Conservation (phyloP, 2,797 vertebrate genomes). For the Artibeus lituratus region DNA sequence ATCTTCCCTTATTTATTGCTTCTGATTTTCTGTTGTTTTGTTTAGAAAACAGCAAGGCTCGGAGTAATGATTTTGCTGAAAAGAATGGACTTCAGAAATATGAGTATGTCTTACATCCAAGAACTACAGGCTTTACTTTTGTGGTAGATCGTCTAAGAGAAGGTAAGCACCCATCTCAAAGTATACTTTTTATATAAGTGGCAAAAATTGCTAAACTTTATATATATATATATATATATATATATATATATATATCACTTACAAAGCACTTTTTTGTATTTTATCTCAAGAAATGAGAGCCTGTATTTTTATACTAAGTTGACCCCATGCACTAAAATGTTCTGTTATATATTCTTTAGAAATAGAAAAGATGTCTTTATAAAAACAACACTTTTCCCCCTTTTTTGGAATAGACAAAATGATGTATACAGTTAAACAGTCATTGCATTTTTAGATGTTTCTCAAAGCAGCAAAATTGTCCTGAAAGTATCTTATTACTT, state of each 20-base stretch:
- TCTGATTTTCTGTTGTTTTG: conserved; percentile 55
- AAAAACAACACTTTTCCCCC: neutral
- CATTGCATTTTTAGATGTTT: conserved; percentile 20
- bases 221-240: too few relatives aligned
- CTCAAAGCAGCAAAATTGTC: neutral
- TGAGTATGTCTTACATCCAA: conserved; percentile 94
- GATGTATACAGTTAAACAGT: neutral
- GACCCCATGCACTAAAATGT: neutral
- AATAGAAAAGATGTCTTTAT: neutral
- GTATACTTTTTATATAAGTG: neutral
- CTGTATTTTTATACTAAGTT: neutral
- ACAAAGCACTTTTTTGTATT: neutral
- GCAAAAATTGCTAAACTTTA: neutral
- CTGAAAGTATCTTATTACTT: neutral
- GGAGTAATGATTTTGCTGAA: conserved; percentile 91
- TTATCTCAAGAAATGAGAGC: neutral
- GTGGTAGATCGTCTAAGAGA: conserved; percentile 92
- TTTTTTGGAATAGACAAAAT: neutral
- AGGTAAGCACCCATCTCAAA: conserved; percentile 85
- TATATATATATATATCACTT: neutral
- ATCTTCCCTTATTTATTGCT: neutral
- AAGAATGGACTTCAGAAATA: conserved; percentile 91
- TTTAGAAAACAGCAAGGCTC: conserved; percentile 91
- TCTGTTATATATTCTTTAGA: neutral
- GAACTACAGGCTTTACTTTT: conserved; percentile 97